Evolutionary conservation across 2,888 invertebrate genomes (phyloP), one percentile per base, ranked within the genome.

Genomic region (Trachelus iudaicus): DNA sequence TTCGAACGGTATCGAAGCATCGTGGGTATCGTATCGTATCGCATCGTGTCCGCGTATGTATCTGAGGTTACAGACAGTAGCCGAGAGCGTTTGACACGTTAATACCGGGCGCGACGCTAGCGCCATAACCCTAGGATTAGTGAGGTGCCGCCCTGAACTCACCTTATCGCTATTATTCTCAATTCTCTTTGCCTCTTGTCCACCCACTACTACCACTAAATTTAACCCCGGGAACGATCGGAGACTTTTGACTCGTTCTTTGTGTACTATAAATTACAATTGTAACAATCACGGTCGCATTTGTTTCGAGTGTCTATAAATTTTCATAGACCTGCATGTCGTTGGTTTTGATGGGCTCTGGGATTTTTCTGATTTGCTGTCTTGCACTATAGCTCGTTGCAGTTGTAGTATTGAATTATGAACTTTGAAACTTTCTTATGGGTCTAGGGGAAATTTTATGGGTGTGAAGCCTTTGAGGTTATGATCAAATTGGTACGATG

Each of bases 41-140:
- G 69, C 68, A 73, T 75, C 75, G 69, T 75, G 33, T 40, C 37
- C 37, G 37, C 34, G 30, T 73, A 74, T 77, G 73, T 74, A 78
- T 78, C 73, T 75, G 78, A 77, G 77, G 77, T 71, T 78, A 78
- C 73, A 37, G 76, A 78, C 78, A 68, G 76, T 78, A 78, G 78
- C 78, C 73, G 73, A 40, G 23, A 78, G 73, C 76, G 78, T 30
- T 78, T 76, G 78, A 78, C 78, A 78, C 78, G 78, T 78, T 78
- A 78, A 78, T 78, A 78, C 78, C 78, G 75, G 75, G 73, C 34
- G 73, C 37, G 69, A 73, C 78, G 73, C 75, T 78, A 73, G 73
- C 77, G 69, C 75, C 40, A 68, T 78, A 68, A 76, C 78, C 78
- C 78, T 15, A 56, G 78, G 78, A 78, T 78, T 78, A 78, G 40